Conservation (phyloP, 2,888 invertebrate genomes). For the Sphaerophoria rueppellii region DNA sequence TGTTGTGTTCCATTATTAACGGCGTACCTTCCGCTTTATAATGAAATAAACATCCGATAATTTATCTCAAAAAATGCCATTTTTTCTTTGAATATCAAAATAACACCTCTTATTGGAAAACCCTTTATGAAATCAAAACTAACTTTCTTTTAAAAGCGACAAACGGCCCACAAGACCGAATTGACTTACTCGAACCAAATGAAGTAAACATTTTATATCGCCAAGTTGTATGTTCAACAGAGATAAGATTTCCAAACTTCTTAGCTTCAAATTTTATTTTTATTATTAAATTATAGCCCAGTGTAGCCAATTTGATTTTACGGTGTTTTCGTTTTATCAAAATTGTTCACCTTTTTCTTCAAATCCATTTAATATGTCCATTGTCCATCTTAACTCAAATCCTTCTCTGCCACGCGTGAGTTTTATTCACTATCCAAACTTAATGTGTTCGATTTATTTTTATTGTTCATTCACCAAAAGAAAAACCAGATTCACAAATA, state of each 20-base stretch:
- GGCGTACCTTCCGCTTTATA: no score
- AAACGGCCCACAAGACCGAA: background rate
- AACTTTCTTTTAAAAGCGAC: no score
- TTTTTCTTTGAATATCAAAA: no score
- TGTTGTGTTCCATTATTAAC: no score
- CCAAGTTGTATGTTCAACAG: conserved; percentile 50
- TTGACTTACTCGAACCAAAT: conserved; percentile 6
- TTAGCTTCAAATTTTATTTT: conserved; percentile 21
- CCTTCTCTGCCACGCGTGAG: background rate
- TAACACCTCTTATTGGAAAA: no score
- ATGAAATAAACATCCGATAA: no score
- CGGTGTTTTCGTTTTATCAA: conserved; percentile 45
- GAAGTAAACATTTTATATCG: conserved; percentile 38
- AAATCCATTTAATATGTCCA: conserved; percentile 62
- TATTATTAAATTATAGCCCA: conserved; percentile 51
- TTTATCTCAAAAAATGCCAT: no score
- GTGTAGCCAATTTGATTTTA: conserved; percentile 58
- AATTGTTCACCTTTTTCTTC: conserved; percentile 64
- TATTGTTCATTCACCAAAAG: conserved; percentile 52
- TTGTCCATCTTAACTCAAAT: background rate
- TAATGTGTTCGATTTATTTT: conserved; percentile 69
- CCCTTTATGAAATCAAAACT: no score
- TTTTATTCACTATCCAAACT: conserved; percentile 22
- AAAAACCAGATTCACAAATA: conserved; percentile 39
- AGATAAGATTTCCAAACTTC: conserved; percentile 45